A percentile compares a stretch with the other conserved stretches of the same genome.
Conservation (phyloP, 2,797 vertebrate species). For the Tamandua tetradactyla region DNA sequence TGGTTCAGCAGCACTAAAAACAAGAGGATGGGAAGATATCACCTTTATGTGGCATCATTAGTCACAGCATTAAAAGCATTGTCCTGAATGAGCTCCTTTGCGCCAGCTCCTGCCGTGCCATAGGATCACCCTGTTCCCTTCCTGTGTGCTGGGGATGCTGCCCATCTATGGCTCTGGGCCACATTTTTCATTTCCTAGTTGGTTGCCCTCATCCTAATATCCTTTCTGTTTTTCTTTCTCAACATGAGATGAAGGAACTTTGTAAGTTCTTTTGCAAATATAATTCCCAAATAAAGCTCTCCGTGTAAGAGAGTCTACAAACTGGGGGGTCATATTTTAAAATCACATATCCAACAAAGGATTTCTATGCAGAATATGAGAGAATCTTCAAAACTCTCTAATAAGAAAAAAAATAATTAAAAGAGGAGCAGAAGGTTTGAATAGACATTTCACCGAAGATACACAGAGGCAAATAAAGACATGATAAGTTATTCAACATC, state of each 20-base stretch:
- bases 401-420: not conserved
- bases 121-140: not conserved
- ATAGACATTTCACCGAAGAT: not conserved
- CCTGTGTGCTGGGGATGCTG: not conserved
- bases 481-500: not conserved
- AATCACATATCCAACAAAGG: not conserved
- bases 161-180: not conserved
- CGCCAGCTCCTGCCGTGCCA: fast-evolving
- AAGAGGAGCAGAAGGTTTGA: not conserved
- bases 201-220: not conserved
- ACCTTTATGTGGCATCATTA: constrained; percentile 68
- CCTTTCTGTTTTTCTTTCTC: not conserved
- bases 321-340: not conserved
- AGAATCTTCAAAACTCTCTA: not conserved
- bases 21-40: constrained; percentile 72
- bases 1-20: constrained; percentile 70
- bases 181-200: not conserved
- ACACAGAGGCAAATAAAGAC: not conserved
- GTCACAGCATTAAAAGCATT: constrained; percentile 64
- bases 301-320: not conserved
- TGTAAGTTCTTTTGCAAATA: not conserved
- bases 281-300: not conserved
- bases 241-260: not conserved
- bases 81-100: not conserved
- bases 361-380: not conserved